These are phyloP conservation scores for Conus betulinus DNA, from an alignment of 1,140 invertebrate species.

Conservation along the genomic window DNA sequence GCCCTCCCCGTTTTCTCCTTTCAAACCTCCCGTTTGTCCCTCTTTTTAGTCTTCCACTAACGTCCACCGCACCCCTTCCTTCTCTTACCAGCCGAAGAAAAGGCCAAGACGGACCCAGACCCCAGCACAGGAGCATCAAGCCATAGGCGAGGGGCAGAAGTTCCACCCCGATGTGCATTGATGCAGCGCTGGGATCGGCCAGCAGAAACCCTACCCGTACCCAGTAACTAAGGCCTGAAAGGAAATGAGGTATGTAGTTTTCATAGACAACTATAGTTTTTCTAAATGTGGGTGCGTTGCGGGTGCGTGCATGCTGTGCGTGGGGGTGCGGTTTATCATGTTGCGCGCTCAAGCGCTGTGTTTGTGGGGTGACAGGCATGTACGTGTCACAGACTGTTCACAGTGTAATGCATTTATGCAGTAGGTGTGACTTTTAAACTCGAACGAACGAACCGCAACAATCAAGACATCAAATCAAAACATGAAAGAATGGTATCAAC, in stretches of 20 bases:
- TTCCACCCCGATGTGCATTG: background rate
- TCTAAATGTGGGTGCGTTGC: too few species aligned
- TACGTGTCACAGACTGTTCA: too few species aligned
- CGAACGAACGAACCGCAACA: too few species aligned
- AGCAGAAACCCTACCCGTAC: background rate
- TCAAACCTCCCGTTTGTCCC: background rate
- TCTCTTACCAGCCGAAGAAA: background rate
- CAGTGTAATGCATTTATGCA: too few species aligned
- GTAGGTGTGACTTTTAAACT: too few species aligned
- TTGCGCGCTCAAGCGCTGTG: too few species aligned
- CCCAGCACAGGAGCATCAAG: background rate
- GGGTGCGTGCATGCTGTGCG: too few species aligned
- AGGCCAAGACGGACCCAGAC: background rate
- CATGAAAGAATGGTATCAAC: too few species aligned
- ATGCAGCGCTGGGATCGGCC: background rate
- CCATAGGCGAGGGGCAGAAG: background rate
- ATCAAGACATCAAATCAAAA: too few species aligned
- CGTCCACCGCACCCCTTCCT: background rate
- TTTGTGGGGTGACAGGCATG: too few species aligned
- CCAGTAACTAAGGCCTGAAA: background rate
- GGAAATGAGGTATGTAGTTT: background rate
- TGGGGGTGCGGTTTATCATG: too few species aligned
- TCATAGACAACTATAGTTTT: too few species aligned
- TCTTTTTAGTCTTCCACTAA: background rate
- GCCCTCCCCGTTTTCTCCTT: background rate